A percentile compares a stretch with the other conserved stretches of the same genome.
phyloP scores from a whole-genome alignment of 1,140 invertebrate genomes.

The Sycophaga agraensis region DNA sequence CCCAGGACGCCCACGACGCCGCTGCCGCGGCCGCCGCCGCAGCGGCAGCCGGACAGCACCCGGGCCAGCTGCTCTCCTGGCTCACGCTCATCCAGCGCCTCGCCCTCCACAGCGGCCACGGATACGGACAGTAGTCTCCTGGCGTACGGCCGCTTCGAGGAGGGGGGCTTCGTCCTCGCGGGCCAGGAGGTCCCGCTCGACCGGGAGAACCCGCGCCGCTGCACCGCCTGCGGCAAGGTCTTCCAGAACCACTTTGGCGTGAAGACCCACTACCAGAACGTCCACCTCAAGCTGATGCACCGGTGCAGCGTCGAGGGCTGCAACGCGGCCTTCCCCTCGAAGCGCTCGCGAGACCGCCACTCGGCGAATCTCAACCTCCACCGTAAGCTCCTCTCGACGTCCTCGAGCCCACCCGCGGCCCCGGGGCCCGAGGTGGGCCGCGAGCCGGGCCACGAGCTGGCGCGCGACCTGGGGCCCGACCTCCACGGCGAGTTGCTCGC shows the following conservation, averaged over 20 bases:
- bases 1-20: conserved; percentile 27
- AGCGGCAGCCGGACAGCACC: conserved; percentile 47
- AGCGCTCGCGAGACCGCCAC: conserved; percentile 88
- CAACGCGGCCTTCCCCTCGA: conserved; percentile 93
- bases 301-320: conserved; percentile 96
- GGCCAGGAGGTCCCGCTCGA: conserved; percentile 83
- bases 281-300: conserved; percentile 94
- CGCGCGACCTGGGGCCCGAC: conserved; percentile 49
- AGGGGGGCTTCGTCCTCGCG: conserved; percentile 65
- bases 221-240: conserved; percentile 88
- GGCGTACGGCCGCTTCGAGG: conserved; percentile 69
- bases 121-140: conserved; percentile 57
- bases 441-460: too few species aligned
- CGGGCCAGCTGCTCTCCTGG: conserved; percentile 55
- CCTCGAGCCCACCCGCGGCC: conserved; percentile 56
- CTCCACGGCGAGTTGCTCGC: conserved; percentile 79
- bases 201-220: conserved; percentile 78
- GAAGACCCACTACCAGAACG: conserved; percentile 94
- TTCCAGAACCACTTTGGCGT: conserved; percentile 95
- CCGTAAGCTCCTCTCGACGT: conserved; percentile 80
- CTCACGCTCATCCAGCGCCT: conserved; percentile 57
- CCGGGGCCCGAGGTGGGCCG: too few species aligned
- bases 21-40: not conserved
- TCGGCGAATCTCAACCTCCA: conserved; percentile 91
- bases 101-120: conserved; percentile 57